A percentile compares a stretch with the other conserved stretches of the same genome.
These are phyloP conservation scores for Pseudococcus jackbeardsleyi DNA, from an alignment of 2,888 invertebrate species.

Conservation along the genomic window DNA sequence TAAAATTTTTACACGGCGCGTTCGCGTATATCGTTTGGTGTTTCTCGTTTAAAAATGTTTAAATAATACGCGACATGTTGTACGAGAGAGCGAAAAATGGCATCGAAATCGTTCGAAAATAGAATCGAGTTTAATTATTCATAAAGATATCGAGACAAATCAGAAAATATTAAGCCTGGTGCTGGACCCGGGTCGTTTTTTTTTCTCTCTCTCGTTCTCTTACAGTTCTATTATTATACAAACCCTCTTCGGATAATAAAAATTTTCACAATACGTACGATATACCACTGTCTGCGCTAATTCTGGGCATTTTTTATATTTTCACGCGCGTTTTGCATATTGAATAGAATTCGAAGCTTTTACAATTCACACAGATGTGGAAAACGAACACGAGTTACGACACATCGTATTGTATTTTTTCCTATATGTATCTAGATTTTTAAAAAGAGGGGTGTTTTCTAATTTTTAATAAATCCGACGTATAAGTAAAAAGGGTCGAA, in stretches of 20 bases:
- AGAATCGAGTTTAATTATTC: slow-evolving; percentile 62
- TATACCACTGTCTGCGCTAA: slow-evolving; percentile 34
- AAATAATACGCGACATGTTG: slow-evolving; percentile 55
- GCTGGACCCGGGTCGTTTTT: slow-evolving; percentile 28
- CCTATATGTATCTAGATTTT: slow-evolving; percentile 58
- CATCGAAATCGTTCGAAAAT: slow-evolving; percentile 39
- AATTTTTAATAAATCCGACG: slow-evolving; percentile 63
- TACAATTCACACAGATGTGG: slow-evolving; percentile 55
- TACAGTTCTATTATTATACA: slow-evolving; percentile 45
- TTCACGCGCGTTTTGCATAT: slow-evolving; percentile 51
- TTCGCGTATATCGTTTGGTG: background rate
- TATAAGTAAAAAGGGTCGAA: slow-evolving; percentile 63
- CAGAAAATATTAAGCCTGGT: slow-evolving; percentile 61
- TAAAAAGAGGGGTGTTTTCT: slow-evolving; percentile 58
- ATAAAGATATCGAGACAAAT: slow-evolving; percentile 61
- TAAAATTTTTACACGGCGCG: slow-evolving; percentile 27
- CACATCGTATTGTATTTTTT: slow-evolving; percentile 53
- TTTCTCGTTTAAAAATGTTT: slow-evolving; percentile 49
- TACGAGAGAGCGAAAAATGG: background rate
- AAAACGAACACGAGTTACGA: slow-evolving; percentile 55
- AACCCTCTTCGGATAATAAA: slow-evolving; percentile 49
- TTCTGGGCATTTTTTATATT: slow-evolving; percentile 51
- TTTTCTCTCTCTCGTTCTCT: slow-evolving; percentile 14
- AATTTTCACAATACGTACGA: slow-evolving; percentile 35
- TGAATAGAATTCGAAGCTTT: slow-evolving; percentile 54